Base-by-base conservation (phyloP, 1,140 invertebrate genomes). In the Rhagoletis pomonella region DNA sequence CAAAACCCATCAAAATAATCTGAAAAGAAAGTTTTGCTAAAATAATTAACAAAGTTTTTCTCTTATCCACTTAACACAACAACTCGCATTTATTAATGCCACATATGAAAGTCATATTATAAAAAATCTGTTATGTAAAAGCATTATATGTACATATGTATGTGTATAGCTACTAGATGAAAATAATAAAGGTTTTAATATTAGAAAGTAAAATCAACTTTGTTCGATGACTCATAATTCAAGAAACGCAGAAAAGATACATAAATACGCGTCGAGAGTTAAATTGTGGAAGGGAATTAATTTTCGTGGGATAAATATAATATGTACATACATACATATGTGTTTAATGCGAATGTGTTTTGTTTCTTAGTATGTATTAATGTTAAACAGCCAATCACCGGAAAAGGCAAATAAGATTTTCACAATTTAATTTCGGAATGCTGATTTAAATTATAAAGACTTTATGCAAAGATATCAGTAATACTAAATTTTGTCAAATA, bases 1-100 rank as follows among this genome's bases (percentile, higher is more conserved):
- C 42, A 73, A 73, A 73, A 73, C 67, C 44, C 42, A 47, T 47
- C 67, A 47, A 73, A 73, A 73, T 42, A 73, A 73, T 17, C 10
- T 12, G 12, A 44, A 73, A 73, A 47, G 42, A 47, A 73, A 19
- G 44, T 44, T 73, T 42, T 4, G 67, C 67, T 2, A 47, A 73
- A 47, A 14, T 73, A 47, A 73, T 73, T 73, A 47, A 47, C 29
- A 73, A 73, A 67, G 65, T 67, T 67, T 67, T 42, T 12, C 14
- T 67, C 42, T 42, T 42, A 3, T 67, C 42, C 29, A 67, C 39
- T 29, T 29, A 29, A 29, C 29, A 29, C 50, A 7, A 44, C 39
- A 47, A 73, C 17, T 44, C 67, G 42, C 42, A 73, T 73, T 73
- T 44, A 73, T 73, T 42, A 73, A 73, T 12, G 42, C 42, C 67